phyloP scores from a whole-genome alignment of 2,797 vertebrate genomes.

The Naso thynnoides region DNA sequence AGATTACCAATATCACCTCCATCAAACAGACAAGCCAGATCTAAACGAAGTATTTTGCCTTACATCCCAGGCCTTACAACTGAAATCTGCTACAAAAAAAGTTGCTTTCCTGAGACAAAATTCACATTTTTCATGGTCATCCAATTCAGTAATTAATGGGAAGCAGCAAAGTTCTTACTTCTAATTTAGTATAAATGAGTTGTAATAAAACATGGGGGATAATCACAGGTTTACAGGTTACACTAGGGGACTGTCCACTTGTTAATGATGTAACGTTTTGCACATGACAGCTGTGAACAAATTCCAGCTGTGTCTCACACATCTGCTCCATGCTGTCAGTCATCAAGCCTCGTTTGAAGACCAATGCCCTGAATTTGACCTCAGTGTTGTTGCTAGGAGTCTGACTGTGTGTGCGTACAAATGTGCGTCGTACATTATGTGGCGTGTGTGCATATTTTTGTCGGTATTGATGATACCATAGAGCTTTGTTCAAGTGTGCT shows the following conservation, averaged over 20 bases:
- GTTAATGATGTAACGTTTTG: conserved; percentile 1
- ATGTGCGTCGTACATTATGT: conserved; percentile 22
- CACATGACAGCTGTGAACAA: conserved; percentile 14
- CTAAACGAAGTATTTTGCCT: too few species aligned
- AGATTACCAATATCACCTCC: too few species aligned
- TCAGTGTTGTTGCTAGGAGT: conserved; percentile 1
- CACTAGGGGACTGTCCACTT: neutral
- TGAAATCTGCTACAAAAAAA: too few species aligned
- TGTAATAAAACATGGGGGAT: neutral
- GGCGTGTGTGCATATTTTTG: conserved; percentile 38
- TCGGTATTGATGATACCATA: conserved; percentile 40
- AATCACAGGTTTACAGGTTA: neutral
- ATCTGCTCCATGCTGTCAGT: conserved; percentile 46
- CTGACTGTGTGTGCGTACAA: conserved; percentile 3
- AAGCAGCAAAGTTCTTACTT: too few species aligned
- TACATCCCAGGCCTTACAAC: too few species aligned
- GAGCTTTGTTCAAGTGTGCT: conserved; percentile 26
- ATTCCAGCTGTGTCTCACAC: conserved; percentile 44
- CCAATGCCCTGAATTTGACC: conserved; percentile 52
- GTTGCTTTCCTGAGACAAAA: too few species aligned
- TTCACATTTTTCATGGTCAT: too few species aligned
- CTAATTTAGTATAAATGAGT: neutral
- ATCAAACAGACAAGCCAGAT: too few species aligned
- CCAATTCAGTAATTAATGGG: too few species aligned
- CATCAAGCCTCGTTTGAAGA: conserved; percentile 24